A percentile compares a stretch with the other conserved stretches of the same genome.
Conservation (phyloP, 2,888 invertebrate genomes). For the Aradus depressus region DNA sequence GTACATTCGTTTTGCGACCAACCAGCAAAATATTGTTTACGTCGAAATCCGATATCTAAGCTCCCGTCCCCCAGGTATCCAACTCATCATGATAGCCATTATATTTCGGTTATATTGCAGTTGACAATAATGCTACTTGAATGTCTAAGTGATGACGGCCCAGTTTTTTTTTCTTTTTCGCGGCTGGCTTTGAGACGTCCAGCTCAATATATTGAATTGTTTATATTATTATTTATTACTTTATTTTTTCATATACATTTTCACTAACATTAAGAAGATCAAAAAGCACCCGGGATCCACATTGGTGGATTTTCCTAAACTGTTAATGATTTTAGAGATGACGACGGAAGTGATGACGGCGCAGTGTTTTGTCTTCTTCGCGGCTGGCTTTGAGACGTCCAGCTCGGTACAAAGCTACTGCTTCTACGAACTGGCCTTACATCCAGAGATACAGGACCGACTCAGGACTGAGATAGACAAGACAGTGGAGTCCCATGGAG, state of each 20-base stretch:
- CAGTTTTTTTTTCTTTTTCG: neutral
- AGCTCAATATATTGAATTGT: conserved; percentile 32
- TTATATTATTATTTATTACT: conserved; percentile 32
- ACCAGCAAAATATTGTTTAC: too few species aligned
- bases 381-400: conserved; percentile 45
- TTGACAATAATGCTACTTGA: too few species aligned
- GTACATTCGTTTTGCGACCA: too few species aligned
- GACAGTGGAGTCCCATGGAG: conserved; percentile 36
- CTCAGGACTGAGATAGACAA: conserved; percentile 41
- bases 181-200: conserved; percentile 13
- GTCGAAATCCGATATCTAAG: too few species aligned
- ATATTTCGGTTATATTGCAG: too few species aligned
- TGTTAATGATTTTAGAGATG: conserved; percentile 43
- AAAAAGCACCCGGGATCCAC: too few species aligned
- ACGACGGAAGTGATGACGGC: conserved; percentile 39
- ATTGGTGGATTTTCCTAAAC: too few species aligned
- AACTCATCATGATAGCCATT: too few species aligned
- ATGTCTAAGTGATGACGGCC: too few species aligned
- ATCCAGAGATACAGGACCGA: conserved; percentile 41
- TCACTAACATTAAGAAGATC: too few species aligned
- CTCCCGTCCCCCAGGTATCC: too few species aligned
- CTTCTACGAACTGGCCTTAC: conserved; percentile 44
- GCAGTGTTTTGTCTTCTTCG: conserved; percentile 41
- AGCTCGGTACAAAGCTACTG: conserved; percentile 46
- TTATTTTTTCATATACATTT: too few species aligned